These are phyloP conservation scores for Drosophila burlai DNA, from an alignment of 1,140 invertebrate species.

Conservation along the genomic window DNA sequence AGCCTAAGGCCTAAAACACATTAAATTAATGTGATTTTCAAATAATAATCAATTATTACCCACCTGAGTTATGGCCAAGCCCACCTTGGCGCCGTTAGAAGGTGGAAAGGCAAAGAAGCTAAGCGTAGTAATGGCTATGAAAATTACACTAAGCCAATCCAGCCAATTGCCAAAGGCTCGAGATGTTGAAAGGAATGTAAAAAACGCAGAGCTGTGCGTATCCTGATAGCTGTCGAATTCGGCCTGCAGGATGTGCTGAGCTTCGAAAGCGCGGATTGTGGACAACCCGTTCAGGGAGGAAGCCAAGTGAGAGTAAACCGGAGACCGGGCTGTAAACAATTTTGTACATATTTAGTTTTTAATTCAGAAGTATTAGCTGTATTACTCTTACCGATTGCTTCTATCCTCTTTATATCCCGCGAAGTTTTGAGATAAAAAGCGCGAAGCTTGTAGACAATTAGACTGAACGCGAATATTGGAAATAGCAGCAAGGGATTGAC, in stretches of 20 bases:
- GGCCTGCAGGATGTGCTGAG: constrained; percentile 91
- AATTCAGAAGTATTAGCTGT: too few species aligned
- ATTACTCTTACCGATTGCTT: constrained; percentile 90
- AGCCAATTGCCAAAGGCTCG: constrained; percentile 91
- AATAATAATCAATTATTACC: too few species aligned
- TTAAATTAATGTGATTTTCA: too few species aligned
- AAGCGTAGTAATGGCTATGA: constrained; percentile 89
- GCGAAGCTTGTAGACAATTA: constrained; percentile 91
- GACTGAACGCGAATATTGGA: constrained; percentile 89
- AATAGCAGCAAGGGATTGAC: constrained; percentile 92
- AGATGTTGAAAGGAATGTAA: constrained; percentile 88
- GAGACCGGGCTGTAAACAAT: constrained; percentile 85
- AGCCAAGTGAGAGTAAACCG: too few species aligned
- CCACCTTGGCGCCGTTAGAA: constrained; percentile 90
- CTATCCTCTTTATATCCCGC: constrained; percentile 94
- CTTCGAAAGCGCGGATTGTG: constrained; percentile 52
- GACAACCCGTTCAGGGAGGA: too few species aligned
- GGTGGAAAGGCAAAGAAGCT: constrained; percentile 89
- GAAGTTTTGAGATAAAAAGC: constrained; percentile 93
- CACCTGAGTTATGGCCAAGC: constrained; percentile 91
- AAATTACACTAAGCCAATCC: constrained; percentile 90
- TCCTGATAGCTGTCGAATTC: constrained; percentile 93
- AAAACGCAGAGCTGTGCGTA: constrained; percentile 89
- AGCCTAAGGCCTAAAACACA: constrained; percentile 14
- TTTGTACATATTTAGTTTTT: neutral